Conservation (phyloP, 2,888 invertebrate genomes). For the Chironomus riparius region DNA sequence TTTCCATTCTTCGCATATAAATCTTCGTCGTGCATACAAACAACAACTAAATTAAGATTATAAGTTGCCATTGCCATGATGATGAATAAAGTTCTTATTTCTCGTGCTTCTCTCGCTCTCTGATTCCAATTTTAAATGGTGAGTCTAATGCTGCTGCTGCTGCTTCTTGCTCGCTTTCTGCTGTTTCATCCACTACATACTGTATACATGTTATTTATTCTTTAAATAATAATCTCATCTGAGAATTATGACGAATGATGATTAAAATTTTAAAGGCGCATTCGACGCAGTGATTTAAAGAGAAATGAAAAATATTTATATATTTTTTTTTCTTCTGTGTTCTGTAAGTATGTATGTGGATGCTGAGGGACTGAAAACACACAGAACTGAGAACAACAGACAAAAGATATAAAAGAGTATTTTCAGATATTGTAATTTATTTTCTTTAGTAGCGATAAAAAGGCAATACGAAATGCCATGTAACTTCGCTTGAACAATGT, state of each 20-base stretch:
- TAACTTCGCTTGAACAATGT: neutral
- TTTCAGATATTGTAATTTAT: constrained; percentile 20
- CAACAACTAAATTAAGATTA: constrained; percentile 24
- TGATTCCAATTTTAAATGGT: constrained; percentile 11
- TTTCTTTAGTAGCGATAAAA: neutral
- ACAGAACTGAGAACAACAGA: neutral
- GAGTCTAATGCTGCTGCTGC: constrained; percentile 1
- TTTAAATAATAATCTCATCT: constrained; percentile 20
- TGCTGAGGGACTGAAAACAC: neutral
- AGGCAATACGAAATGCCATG: no score
- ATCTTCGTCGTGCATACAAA: constrained; percentile 11
- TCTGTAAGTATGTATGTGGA: neutral
- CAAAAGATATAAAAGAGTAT: constrained; percentile 4
- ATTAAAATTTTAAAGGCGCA: constrained; percentile 22
- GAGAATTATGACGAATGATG: constrained; percentile 27
- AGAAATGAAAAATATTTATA: neutral
- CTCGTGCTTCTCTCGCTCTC: neutral
- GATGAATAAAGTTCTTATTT: neutral
- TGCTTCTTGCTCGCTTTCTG: neutral
- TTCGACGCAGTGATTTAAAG: constrained; percentile 16
- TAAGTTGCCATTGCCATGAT: constrained; percentile 8
- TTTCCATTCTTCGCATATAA: neutral
- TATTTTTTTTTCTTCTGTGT: neutral
- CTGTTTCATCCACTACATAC: neutral
- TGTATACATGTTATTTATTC: neutral